Conservation (phyloP, 2,888 invertebrate species). For the Lasioglossum oenotherae region DNA sequence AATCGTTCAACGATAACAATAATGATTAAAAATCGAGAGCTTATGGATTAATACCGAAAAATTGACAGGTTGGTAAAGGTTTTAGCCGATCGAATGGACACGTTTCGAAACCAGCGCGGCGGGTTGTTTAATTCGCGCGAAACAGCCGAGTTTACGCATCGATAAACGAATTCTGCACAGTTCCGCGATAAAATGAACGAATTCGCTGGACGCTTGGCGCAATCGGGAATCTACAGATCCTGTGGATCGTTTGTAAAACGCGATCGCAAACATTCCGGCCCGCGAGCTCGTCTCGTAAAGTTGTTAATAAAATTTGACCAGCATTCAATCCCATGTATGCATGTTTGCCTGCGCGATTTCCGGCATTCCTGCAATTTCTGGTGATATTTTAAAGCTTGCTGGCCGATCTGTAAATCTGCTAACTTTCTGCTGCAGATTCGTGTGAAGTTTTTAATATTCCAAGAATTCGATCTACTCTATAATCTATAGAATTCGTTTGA, state of each 20-base stretch:
- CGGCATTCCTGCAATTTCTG: background rate
- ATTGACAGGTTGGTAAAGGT: background rate
- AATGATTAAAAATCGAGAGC: background rate
- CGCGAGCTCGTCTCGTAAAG: background rate
- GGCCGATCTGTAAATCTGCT: too few species aligned
- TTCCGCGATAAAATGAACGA: background rate
- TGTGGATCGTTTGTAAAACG: background rate
- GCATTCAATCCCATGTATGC: background rate
- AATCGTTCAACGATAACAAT: background rate
- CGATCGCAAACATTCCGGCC: background rate
- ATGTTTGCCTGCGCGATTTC: background rate
- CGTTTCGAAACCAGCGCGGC: background rate
- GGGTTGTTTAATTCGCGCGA: background rate
- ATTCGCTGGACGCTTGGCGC: background rate
- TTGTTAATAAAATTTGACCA: background rate
- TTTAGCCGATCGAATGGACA: background rate
- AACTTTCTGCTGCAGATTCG: too few species aligned
- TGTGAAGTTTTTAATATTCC: too few species aligned
- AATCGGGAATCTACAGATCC: background rate
- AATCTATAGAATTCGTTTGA: too few species aligned
- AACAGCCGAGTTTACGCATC: background rate
- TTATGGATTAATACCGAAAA: background rate
- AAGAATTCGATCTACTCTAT: too few species aligned
- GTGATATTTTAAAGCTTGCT: background rate
- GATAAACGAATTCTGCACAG: conserved; percentile 13